Evolutionary conservation across 2,888 invertebrate genomes (phyloP), one percentile per base, ranked within the genome.

Genomic region (Eupithecia vulgata): DNA sequence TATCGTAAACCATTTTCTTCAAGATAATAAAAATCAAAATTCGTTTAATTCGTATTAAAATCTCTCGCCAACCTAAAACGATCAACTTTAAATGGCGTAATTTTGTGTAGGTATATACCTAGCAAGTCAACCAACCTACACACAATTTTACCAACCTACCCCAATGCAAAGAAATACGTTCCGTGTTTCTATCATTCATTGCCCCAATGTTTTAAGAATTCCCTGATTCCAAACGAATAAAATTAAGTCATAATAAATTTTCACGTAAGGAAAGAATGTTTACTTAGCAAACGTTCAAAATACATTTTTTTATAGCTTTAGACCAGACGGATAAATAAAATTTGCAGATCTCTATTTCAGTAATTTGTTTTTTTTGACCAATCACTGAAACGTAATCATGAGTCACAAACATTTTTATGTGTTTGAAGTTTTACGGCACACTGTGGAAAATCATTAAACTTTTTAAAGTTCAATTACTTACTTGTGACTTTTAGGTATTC

Each of bases 401-500:
- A 73, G 69, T 62, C 45, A 65, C 59, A 30, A 67, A 68, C 0
- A 65, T 45, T 71, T 66, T 68, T 61, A 65, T n/a, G 35, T 25
- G 61, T 72, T 76, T 75, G 65, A 74, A 74, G 71, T 77, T 68
- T 73, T 45, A 59, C n/a, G 25, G 65, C n/a, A 17, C 15, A 68
- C 52, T 57, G 48, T 65, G 25, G 48, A 72, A 65, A 64, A 65
- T 17, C 30, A 42, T 64, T 45, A 67, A 66, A 71, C 15, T 65
- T 59, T 57, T 67, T 48, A 48, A 12, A 30, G 70, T 72, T 15
- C 42, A 68, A 68, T 35, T 80, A 88, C 90, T 88, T 75, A 97
- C 96, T 95, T 95, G 83, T 95, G 92, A 76, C 95, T 95, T 90
- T 97, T 97, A 65, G 96, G 95, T 87, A 96, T 96, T 90, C 97